These are phyloP conservation scores for Sebastes vulpes DNA, from an alignment of 2,797 vertebrate species.

Conservation along the genomic window DNA sequence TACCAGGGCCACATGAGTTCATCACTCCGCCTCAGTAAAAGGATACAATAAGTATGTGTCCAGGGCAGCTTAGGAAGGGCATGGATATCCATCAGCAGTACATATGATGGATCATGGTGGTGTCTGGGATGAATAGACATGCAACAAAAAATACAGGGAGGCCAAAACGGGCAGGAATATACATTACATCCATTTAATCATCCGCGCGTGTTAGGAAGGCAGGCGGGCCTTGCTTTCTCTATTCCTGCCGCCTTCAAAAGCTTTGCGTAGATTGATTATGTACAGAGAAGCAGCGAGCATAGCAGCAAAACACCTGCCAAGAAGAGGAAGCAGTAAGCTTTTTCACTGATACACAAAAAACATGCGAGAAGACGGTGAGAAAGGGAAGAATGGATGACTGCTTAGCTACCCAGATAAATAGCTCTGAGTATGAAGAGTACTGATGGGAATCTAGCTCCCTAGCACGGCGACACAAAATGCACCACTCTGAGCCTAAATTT, in stretches of 20 bases:
- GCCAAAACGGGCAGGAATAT: conserved; percentile 80
- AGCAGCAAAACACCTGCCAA: conserved; percentile 77
- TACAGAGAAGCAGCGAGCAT: conserved; percentile 58
- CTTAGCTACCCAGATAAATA: conserved; percentile 57
- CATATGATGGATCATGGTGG: conserved; percentile 79
- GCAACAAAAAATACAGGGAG: conserved; percentile 82
- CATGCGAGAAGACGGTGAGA: conserved; percentile 31
- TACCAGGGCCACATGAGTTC: conserved; percentile 74
- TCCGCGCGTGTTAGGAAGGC: conserved; percentile 69
- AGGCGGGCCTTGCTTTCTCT: conserved; percentile 64
- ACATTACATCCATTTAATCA: conserved; percentile 88
- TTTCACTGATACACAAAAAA: conserved; percentile 63
- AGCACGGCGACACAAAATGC: conserved; percentile 10
- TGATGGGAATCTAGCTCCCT: conserved; percentile 41
- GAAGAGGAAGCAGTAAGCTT: conserved; percentile 60
- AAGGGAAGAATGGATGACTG: conserved; percentile 58
- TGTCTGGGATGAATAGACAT: conserved; percentile 84
- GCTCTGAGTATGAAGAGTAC: conserved; percentile 34
- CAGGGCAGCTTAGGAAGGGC: conserved; percentile 81
- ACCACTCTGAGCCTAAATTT: neutral
- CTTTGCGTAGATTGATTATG: conserved; percentile 79
- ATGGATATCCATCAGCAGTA: conserved; percentile 82
- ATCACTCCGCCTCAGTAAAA: conserved; percentile 81
- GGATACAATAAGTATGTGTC: conserved; percentile 87
- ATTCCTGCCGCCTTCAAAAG: conserved; percentile 66